Conservation (phyloP, 2,113 vertebrate genomes). For the Platichthys flesus region DNA sequence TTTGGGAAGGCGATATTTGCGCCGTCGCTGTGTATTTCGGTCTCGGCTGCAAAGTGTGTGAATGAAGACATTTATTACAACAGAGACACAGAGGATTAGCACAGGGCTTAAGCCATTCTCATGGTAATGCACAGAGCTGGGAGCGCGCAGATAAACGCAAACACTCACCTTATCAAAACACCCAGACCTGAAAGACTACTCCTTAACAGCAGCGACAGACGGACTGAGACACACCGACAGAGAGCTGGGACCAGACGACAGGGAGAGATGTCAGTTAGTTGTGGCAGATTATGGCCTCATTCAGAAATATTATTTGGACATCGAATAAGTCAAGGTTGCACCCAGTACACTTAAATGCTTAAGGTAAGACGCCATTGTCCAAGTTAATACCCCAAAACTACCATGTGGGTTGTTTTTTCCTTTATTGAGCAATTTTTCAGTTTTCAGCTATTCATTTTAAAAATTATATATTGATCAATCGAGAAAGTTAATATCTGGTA, state of each 20-base stretch:
- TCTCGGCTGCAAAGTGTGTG: conserved; percentile 49
- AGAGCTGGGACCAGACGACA: conserved; percentile 25
- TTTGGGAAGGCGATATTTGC: conserved; percentile 38
- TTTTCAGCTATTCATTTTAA: no score
- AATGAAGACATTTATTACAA: conserved; percentile 82
- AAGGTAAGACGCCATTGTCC: conserved; percentile 39
- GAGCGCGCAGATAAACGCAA: conserved; percentile 75
- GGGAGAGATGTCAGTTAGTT: conserved; percentile 35
- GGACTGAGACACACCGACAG: background rate
- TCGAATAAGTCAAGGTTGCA: conserved; percentile 34
- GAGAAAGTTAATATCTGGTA: no score
- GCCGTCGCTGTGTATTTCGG: conserved; percentile 14
- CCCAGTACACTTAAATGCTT: conserved; percentile 10
- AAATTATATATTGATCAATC: no score
- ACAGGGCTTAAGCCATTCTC: conserved; percentile 76
- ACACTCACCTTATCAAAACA: conserved; percentile 77
- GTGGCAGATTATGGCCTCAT: conserved; percentile 45
- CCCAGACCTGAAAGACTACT: conserved; percentile 69
- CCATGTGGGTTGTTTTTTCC: background rate
- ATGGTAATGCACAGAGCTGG: conserved; percentile 76
- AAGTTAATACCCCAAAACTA: conserved; percentile 13
- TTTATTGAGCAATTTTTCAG: background rate
- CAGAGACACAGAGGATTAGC: conserved; percentile 75
- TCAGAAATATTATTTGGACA: conserved; percentile 26
- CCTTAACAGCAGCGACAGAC: conserved; percentile 54